Percentiles rank a stretch among this genome's conserved stretches.
phyloP scores from a whole-genome alignment of 2,888 invertebrate genomes.

The Apocheima hispidaria region DNA sequence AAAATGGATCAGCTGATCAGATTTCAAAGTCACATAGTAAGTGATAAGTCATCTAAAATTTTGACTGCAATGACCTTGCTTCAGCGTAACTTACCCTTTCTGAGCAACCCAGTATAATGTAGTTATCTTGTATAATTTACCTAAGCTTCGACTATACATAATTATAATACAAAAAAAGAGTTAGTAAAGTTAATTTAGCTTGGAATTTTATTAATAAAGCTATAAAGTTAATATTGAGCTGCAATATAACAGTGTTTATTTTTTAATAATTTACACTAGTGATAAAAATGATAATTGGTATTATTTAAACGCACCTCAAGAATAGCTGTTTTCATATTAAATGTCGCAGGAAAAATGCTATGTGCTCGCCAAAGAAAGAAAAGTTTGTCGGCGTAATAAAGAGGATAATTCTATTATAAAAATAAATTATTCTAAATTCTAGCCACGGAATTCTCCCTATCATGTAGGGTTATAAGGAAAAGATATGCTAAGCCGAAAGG shows the following conservation, averaged over 20 bases:
- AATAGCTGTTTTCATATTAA: background rate
- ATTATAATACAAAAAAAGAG: background rate
- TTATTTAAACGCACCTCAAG: background rate
- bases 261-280: too few species aligned
- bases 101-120: background rate
- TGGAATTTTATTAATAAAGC: conserved; percentile 18
- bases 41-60: background rate
- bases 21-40: background rate
- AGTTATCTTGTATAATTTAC: background rate
- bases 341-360: background rate
- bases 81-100: background rate
- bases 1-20: background rate
- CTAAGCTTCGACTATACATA: background rate
- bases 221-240: conserved; percentile 13
- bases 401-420: too few species aligned
- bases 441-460: too few species aligned
- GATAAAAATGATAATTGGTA: background rate
- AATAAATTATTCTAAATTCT: too few species aligned
- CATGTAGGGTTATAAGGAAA: too few species aligned
- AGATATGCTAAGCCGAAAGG: too few species aligned
- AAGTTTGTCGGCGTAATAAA: too few species aligned
- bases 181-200: conserved; percentile 4
- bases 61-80: background rate
- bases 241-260: too few species aligned
- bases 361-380: background rate